Evolutionary conservation across 1,140 invertebrate genomes (phyloP).

Genomic region (Trichogramma pretiosum): DNA sequence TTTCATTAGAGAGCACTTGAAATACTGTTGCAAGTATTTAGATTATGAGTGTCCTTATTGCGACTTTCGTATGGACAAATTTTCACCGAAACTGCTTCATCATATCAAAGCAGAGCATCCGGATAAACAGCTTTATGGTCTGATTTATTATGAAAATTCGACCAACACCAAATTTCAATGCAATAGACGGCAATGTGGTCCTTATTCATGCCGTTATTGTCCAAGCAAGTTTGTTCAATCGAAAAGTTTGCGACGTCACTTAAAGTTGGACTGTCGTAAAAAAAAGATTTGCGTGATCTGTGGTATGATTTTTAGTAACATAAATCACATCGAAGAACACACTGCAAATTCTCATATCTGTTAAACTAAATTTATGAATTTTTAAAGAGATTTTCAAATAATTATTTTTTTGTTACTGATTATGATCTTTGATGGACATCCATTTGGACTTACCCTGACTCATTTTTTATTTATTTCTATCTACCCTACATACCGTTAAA

Average conservation of each 20-base stretch:
- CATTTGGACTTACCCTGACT: no score
- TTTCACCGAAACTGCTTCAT: neutral
- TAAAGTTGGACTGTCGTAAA: constrained; percentile 33
- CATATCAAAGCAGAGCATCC: neutral
- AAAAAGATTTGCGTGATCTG: neutral
- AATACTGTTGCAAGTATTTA: neutral
- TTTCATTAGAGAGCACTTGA: neutral
- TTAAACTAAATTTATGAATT: no score
- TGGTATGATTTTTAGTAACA: no score
- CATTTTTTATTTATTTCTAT: no score
- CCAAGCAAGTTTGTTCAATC: constrained; percentile 18
- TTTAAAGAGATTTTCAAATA: no score
- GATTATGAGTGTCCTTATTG: constrained; percentile 1
- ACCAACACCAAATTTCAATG: neutral
- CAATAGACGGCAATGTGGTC: neutral
- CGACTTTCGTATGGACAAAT: neutral
- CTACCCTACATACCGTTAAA: no score
- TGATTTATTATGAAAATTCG: neutral
- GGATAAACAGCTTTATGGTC: neutral
- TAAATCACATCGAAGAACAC: no score
- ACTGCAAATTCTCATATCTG: no score
- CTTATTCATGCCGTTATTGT: constrained; percentile 23
- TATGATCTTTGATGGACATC: no score
- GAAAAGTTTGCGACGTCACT: constrained; percentile 25
- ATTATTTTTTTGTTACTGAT: no score